These are phyloP conservation scores for Lissonota sp. DNA, from an alignment of 2,888 invertebrate species.

Conservation along the genomic window DNA sequence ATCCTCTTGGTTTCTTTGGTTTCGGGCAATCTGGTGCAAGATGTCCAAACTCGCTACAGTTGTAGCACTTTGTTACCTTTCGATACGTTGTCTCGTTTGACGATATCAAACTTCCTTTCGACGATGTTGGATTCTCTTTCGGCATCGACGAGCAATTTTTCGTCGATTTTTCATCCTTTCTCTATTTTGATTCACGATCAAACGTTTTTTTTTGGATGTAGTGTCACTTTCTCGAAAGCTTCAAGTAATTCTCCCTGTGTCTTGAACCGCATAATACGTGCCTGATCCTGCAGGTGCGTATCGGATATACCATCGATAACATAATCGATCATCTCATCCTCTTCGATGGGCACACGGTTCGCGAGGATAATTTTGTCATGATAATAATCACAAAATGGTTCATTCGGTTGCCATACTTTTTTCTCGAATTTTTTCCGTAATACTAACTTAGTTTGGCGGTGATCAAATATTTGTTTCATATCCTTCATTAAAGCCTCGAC, in stretches of 20 bases:
- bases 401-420: slow-evolving; percentile 4
- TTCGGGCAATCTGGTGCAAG: neutral
- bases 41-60: neutral
- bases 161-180: neutral
- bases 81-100: neutral
- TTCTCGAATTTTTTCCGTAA: slow-evolving; percentile 5
- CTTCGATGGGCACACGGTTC: neutral
- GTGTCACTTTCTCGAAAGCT: slow-evolving; percentile 41
- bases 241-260: slow-evolving; percentile 22
- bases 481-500: neutral
- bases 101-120: neutral
- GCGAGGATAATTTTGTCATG: slow-evolving; percentile 19
- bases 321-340: slow-evolving; percentile 13
- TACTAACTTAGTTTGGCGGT: neutral
- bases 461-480: slow-evolving; percentile 9
- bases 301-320: slow-evolving; percentile 25
- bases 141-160: too few relatives aligned
- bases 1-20: slow-evolving; percentile 6
- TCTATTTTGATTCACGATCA: slow-evolving; percentile 19
- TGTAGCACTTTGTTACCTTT: slow-evolving; percentile 8
- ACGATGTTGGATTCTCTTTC: neutral
- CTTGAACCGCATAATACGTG: slow-evolving; percentile 39
- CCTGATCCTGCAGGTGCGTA: neutral
- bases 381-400: slow-evolving; percentile 21
- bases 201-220: slow-evolving; percentile 3